Conservation (phyloP, 2,888 invertebrate species). For the Carabus problematicus region DNA sequence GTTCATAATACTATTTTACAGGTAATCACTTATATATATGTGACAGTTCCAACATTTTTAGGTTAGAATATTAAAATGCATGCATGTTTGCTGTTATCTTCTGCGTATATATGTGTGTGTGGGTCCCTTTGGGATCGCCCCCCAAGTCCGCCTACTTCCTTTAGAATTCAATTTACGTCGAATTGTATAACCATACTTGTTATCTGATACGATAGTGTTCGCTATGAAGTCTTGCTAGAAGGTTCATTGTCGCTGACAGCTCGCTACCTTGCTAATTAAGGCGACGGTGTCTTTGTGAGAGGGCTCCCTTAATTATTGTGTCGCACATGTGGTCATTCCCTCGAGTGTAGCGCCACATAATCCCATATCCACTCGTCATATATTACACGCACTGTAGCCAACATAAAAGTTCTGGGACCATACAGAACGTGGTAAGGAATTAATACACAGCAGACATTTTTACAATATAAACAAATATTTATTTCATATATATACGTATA, state of each 20-base stretch:
- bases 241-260: slow-evolving; percentile 11
- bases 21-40: too few relatives aligned
- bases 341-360: background rate
- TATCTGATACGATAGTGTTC: background rate
- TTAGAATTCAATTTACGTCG: slow-evolving; percentile 24
- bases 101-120: too few relatives aligned
- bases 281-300: slow-evolving; percentile 38
- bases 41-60: too few relatives aligned
- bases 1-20: too few relatives aligned
- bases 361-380: background rate
- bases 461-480: slow-evolving; percentile 42
- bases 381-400: background rate
- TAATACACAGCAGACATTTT: slow-evolving; percentile 17
- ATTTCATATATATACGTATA: slow-evolving; percentile 28
- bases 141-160: slow-evolving; percentile 32
- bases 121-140: slow-evolving; percentile 16
- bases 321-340: slow-evolving; percentile 33
- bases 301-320: slow-evolving; percentile 32
- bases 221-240: background rate
- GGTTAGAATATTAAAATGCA: too few relatives aligned
- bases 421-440: background rate
- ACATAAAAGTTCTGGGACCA: background rate
- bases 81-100: too few relatives aligned
- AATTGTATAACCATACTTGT: background rate
- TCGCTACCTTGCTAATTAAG: slow-evolving; percentile 36